Conservation (phyloP, 2,888 invertebrate genomes). For the Flexamia atlantica region DNA sequence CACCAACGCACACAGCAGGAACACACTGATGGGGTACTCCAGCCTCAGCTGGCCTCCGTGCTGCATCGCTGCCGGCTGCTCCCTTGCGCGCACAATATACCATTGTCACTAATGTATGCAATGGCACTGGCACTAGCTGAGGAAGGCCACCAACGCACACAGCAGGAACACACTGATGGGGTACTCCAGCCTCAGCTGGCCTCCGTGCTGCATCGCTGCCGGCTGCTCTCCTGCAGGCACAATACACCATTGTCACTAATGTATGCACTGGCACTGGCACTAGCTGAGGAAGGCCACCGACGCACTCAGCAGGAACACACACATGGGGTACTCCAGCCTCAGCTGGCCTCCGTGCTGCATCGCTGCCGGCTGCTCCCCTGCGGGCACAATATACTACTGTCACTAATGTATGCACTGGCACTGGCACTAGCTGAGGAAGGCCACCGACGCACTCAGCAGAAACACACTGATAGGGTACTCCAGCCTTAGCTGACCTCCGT, state of each 20-base stretch:
- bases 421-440: conserved; percentile 72
- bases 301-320: conserved; percentile 84
- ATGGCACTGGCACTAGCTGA: conserved; percentile 68
- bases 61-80: conserved; percentile 93
- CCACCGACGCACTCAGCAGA: conserved; percentile 82
- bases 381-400: neutral
- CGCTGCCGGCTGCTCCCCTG: conserved; percentile 91
- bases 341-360: conserved; percentile 90
- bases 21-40: conserved; percentile 85
- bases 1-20: conserved; percentile 83
- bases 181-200: conserved; percentile 83
- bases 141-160: conserved; percentile 70
- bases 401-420: conserved; percentile 10
- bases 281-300: conserved; percentile 76
- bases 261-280: conserved; percentile 51
- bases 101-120: neutral
- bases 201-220: conserved; percentile 91
- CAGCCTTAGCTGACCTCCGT: conserved; percentile 84
- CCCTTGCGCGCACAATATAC: conserved; percentile 77
- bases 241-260: neutral
- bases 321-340: conserved; percentile 84
- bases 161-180: conserved; percentile 85
- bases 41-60: conserved; percentile 85
- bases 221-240: conserved; percentile 87
- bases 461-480: conserved; percentile 86